Base-by-base conservation (phyloP, 1,140 invertebrate genomes). In the Rhagoletis zephyria region DNA sequence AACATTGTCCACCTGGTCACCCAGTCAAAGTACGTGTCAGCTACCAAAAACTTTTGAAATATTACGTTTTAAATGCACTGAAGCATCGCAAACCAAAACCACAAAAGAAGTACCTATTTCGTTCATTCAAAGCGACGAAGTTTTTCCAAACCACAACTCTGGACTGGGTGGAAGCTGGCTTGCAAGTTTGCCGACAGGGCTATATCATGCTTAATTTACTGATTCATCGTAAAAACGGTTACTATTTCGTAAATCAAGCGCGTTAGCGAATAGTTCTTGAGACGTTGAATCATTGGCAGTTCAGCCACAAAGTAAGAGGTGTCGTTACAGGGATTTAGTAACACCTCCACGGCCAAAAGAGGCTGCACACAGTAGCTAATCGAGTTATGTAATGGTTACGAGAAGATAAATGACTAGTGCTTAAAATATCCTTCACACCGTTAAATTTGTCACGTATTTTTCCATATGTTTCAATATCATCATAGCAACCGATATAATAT, bases 201-300 rank as follows among this genome's bases (percentile, higher is more conserved):
- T 99, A 99, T 94, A 99, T 99, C 93, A 99, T 99, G 99, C 94
- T 99, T 10, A 99, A 99, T 93, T 94, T 99, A 63, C 94, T 99
- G 74, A 99, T 99, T 92, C 99, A 99, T 94, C 96, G 99, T 81
- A 99, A 99, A 93, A 99, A 99, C 94, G 95, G 99, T 9, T 99
- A 99, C 93, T 99, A 99, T 93, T 95, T 99, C 98, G 93, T 96
- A 97, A 91, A 97, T 98, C 0, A 99, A 91, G 88, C 96, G 94
- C 4, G 95, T 94, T 86, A 95, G 94, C 77, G 94, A 94, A 88
- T 95, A 96, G 85, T 94, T 96, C 93, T 98, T 97, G 0, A 98
- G 94, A 88, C 96, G 95, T 92, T 98, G 96, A 87, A 98, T 94
- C 94, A 98, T 95, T 85, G 96, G 91, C 16, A 98, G 91, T 91